Base-by-base conservation (phyloP, 2,113 vertebrate genomes). In the Phoxinus phoxinus region DNA sequence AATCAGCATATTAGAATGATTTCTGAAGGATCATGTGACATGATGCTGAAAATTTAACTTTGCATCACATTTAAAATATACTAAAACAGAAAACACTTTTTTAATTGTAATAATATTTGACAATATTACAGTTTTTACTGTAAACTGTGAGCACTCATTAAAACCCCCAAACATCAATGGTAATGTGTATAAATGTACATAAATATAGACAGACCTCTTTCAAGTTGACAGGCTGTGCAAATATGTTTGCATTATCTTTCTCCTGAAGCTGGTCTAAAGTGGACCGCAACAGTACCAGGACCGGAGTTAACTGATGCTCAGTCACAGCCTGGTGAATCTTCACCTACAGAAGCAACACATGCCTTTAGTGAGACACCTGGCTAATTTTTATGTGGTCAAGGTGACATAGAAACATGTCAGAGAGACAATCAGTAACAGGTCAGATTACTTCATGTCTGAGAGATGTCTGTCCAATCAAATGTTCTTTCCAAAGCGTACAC, bases 231-330 rank as follows among this genome's bases (percentile, higher is more conserved):
- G 98, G 98, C 81, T 98, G 92, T 0, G 95, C 94, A 59, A 99
- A 99, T 91, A 99, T 99, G 88, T 96, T 94, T 4, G 96, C 97
- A 0, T 95, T 92, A 86, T 99, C 98, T 89, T 98, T 99, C 91
- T 99, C 97, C 93, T 99, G 97, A 71, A 99, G 95, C 90, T 98
- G 95, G 89, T 99, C 96, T 90, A 99, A 89, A 0, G 97, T 97
- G 17, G 96, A 97, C 84, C 97, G 97, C 10, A 99, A 94, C 73
- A 99, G 92, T 15, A 98, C 93, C 0, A 96, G 94, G 89, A 98
- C 95, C 0, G 98, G 98, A 79, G 96, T 98, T 85, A 99, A 92
- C 90, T 97, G 95, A 77, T 98, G 91, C 92, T 99, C 98, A 95
- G 99, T 93, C 58, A 95, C 94, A n/a, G 97, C 96, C 91, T 99